Conservation (phyloP, 2,888 invertebrate genomes). For the Eurois occulta region DNA sequence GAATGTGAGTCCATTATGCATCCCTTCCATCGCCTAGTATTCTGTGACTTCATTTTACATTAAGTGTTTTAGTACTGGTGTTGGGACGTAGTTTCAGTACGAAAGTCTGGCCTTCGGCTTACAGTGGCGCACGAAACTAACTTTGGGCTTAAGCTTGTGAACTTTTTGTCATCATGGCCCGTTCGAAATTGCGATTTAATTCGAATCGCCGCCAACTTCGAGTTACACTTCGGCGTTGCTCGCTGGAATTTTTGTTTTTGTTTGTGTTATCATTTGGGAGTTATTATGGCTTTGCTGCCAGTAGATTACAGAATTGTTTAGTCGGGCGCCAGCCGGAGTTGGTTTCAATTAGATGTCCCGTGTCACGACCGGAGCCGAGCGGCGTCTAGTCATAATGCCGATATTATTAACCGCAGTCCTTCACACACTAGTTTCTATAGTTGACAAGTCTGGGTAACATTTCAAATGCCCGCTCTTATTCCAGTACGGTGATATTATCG, state of each 20-base stretch:
- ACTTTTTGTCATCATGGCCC: constrained; percentile 78
- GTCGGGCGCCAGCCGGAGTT: constrained; percentile 68
- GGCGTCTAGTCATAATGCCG: constrained; percentile 49
- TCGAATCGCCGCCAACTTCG: constrained; percentile 67
- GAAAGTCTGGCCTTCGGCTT: constrained; percentile 71
- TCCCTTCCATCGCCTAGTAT: constrained; percentile 9
- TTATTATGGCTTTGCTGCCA: constrained; percentile 40
- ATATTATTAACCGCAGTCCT: constrained; percentile 49
- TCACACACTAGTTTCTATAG: constrained; percentile 42
- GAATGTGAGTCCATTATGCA: not conserved
- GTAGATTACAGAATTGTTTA: constrained; percentile 62
- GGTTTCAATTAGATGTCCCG: constrained; percentile 77
- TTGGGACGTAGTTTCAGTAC: constrained; percentile 56
- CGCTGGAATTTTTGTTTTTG: constrained; percentile 60
- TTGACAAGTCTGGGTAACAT: constrained; percentile 38
- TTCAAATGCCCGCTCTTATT: constrained; percentile 35
- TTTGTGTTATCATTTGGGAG: constrained; percentile 54
- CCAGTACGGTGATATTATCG: constrained; percentile 40
- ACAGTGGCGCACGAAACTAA: constrained; percentile 74
- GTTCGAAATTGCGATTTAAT: constrained; percentile 77
- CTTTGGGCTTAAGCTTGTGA: constrained; percentile 76
- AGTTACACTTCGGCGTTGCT: constrained; percentile 62
- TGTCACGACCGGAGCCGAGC: constrained; percentile 66
- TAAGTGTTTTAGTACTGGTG: constrained; percentile 45
- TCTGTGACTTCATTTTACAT: constrained; percentile 47